Conservation (phyloP, 92 coral and sea anemone species). For the Epizoanthus scotinus region DNA sequence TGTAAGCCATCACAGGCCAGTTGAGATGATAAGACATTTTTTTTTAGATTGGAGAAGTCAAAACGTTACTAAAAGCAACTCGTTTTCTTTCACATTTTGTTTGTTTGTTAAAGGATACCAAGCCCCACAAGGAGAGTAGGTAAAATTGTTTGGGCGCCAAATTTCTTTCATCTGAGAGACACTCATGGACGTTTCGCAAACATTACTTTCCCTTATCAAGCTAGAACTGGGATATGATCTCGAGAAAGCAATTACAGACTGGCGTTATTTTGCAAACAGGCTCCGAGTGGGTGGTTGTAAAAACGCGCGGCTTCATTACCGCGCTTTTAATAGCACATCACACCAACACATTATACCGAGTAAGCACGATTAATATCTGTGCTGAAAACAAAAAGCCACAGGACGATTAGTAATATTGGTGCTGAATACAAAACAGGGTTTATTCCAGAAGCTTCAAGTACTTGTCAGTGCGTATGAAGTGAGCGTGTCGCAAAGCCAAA, state of each 20-base stretch:
- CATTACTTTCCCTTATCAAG: slow-evolving; percentile 13
- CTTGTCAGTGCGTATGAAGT: slow-evolving; percentile 15
- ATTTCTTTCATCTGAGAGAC: slow-evolving; percentile 35
- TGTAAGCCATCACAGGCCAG: not conserved
- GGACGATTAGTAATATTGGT: not conserved
- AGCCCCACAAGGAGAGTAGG: slow-evolving; percentile 5
- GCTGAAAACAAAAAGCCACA: slow-evolving; percentile 9
- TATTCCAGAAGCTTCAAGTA: slow-evolving; percentile 3
- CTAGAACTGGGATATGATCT: slow-evolving; percentile 30
- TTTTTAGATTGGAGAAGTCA: slow-evolving; percentile 5
- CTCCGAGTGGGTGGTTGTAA: slow-evolving; percentile 1
- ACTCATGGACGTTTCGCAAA: slow-evolving; percentile 32
- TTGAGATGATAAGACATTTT: slow-evolving; percentile 27
- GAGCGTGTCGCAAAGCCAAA: slow-evolving; percentile 1
- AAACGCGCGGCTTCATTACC: not conserved
- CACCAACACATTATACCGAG: no score
- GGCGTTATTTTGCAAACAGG: not conserved
- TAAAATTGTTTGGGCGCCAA: slow-evolving; percentile 44
- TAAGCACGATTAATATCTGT: slow-evolving; percentile 12
- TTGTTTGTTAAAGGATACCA: slow-evolving; percentile 28
- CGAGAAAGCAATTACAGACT: slow-evolving; percentile 21
- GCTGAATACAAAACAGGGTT: slow-evolving; percentile 13
- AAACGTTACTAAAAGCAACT: slow-evolving; percentile 38
- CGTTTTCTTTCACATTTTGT: not conserved
- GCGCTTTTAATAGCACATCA: not conserved